phyloP scores from a whole-genome alignment of 2,113 vertebrate species.

The Prunella himalayana region DNA sequence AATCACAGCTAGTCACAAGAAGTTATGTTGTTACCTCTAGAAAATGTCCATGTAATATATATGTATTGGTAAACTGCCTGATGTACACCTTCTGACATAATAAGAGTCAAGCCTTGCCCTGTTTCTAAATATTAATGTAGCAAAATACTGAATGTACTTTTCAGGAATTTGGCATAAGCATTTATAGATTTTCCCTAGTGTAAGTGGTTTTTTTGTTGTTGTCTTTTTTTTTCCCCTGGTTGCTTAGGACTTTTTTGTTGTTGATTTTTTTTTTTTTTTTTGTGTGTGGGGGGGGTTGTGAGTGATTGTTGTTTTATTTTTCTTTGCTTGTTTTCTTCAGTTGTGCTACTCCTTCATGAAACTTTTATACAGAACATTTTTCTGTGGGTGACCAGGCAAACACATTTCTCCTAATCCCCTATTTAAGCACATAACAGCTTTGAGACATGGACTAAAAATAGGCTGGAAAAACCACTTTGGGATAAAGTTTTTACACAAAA shows the following conservation, averaged over 20 bases:
- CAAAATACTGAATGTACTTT: neutral
- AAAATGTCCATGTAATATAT: neutral
- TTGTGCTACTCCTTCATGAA: neutral
- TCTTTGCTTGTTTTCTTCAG: neutral
- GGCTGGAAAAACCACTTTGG: neutral
- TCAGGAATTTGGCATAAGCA: neutral
- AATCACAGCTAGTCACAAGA: neutral
- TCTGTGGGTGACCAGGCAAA: neutral
- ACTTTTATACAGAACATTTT: neutral
- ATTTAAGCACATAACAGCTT: neutral
- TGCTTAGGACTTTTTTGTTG: fast-evolving
- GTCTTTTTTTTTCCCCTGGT: fast-evolving
- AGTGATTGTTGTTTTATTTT: fast-evolving
- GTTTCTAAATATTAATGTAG: neutral
- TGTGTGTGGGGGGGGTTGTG: too few relatives aligned
- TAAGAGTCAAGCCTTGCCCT: neutral
- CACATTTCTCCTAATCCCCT: neutral
- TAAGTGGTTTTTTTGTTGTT: neutral
- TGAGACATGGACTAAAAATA: neutral
- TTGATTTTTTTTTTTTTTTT: neutral
- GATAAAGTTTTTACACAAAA: neutral
- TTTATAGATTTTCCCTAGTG: neutral
- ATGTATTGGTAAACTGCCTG: neutral
- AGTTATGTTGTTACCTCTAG: neutral
- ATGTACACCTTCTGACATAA: neutral